Conservation (phyloP, 2,888 invertebrate genomes). For the Calameuta filiformis region DNA sequence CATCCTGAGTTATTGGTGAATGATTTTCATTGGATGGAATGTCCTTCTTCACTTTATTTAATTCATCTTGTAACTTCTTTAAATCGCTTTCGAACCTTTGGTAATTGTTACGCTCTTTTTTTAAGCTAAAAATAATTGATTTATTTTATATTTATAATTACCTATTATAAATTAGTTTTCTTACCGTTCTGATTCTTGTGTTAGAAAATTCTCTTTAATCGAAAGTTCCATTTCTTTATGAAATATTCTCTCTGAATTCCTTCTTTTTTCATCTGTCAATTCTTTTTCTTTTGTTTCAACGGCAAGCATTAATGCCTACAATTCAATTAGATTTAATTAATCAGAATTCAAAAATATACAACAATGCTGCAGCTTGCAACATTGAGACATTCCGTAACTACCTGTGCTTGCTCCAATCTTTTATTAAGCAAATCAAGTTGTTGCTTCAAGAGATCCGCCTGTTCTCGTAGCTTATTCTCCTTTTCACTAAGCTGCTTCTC, state of each 20-base stretch:
- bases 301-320: conserved; percentile 47
- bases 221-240: conserved; percentile 52
- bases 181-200: conserved; percentile 54
- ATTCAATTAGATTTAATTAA: conserved; percentile 2
- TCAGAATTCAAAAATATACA: neutral
- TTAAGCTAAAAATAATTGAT: conserved; percentile 44
- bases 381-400: conserved; percentile 22
- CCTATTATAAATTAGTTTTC: neutral
- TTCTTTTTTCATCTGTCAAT: conserved; percentile 43
- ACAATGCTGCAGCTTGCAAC: neutral
- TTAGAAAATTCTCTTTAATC: conserved; percentile 51
- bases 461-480: conserved; percentile 50
- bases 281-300: conserved; percentile 49
- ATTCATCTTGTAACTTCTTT: conserved; percentile 52
- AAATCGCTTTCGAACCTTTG: conserved; percentile 51
- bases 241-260: conserved; percentile 42
- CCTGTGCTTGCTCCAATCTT: conserved; percentile 55
- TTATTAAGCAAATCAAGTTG: conserved; percentile 47
- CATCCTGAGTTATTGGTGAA: conserved; percentile 31
- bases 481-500: conserved; percentile 47
- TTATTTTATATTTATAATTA: neutral
- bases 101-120: conserved; percentile 48
- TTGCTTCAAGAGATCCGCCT: conserved; percentile 46
- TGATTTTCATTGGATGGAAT: conserved; percentile 19
- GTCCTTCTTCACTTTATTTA: conserved; percentile 46